These are phyloP conservation scores for Lagria hirta DNA, from an alignment of 2,888 invertebrate species.

Conservation along the genomic window DNA sequence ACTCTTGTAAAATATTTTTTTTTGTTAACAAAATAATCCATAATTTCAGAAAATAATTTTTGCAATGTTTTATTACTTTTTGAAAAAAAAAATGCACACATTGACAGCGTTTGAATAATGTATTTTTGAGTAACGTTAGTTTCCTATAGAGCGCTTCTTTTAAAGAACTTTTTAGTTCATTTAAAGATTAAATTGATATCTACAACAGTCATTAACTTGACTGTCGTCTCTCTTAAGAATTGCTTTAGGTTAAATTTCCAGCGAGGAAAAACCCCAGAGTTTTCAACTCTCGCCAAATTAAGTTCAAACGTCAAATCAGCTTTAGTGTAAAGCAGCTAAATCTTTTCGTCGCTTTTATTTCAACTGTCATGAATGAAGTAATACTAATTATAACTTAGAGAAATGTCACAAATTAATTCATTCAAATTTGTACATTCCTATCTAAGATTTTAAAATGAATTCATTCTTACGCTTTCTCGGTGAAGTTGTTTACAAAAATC, in stretches of 20 bases:
- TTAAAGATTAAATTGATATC: slow-evolving; percentile 29
- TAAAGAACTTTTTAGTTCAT: slow-evolving; percentile 22
- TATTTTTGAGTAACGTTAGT: slow-evolving; percentile 24
- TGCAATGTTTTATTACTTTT: too few relatives aligned
- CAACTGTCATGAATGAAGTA: slow-evolving; percentile 17
- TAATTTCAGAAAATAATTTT: too few relatives aligned
- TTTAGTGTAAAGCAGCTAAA: slow-evolving; percentile 20
- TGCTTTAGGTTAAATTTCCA: slow-evolving; percentile 21
- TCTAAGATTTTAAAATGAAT: slow-evolving; percentile 5
- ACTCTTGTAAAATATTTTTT: too few relatives aligned
- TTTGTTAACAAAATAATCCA: too few relatives aligned
- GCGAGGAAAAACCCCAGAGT: slow-evolving; percentile 19
- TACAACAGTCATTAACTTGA: slow-evolving; percentile 27
- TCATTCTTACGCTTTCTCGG: slow-evolving; percentile 1
- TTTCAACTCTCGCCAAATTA: slow-evolving; percentile 26
- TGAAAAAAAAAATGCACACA: too few relatives aligned
- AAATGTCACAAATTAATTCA: slow-evolving; percentile 9
- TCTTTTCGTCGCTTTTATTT: slow-evolving; percentile 18
- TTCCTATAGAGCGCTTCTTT: slow-evolving; percentile 9
- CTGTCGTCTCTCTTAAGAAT: slow-evolving; percentile 13
- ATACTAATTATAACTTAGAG: slow-evolving; percentile 15
- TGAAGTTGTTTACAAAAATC: slow-evolving; percentile 7
- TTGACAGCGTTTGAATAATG: too few relatives aligned
- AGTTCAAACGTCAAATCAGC: slow-evolving; percentile 27
- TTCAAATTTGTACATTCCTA: slow-evolving; percentile 8